Evolutionary conservation across 2,113 vertebrate species (phyloP), one percentile per base, ranked within the genome.

Genomic region (Aphelocoma coerulescens): DNA sequence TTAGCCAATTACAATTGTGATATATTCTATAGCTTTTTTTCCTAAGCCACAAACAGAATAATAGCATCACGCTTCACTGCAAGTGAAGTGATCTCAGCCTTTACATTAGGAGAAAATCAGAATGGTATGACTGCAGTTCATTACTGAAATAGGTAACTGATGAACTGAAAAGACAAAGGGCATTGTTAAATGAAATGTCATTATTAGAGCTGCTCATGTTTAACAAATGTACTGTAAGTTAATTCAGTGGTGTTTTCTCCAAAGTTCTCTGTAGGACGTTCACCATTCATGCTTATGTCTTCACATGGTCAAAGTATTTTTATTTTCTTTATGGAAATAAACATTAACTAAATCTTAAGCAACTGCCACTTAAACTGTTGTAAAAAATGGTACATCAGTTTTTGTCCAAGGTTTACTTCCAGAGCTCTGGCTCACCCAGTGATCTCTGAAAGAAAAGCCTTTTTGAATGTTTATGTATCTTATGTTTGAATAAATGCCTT

Each of bases 111-210:
- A 98, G 98, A 96, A 97, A 98, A 98, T 98, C 98, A 98, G 98
- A 97, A 98, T 97, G 97, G 98, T 98, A 98, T 98, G 98, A 98
- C 98, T 98, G 97, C 98, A 98, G 97, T 98, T 98, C 98, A 98
- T 98, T 98, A 98, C 98, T 97, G 98, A 98, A 98, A 98, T 98
- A 98, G 98, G 98, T 98, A 98, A 97, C 98, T 98, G 98, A 98
- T 98, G 98, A 98, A 98, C 98, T 98, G 98, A 98, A 98, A 98
- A 98, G 98, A 98, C 98, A 98, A 98, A 98, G 98, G 98, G 98
- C 98, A 98, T 98, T 98, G 98, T 98, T 98, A 98, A 98, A 98
- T 98, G 98, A 98, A 98, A 98, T 98, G 98, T 98, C 98, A 98
- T 98, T 98, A 98, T 98, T 98, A 98, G 98, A 98, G 97, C 97